phyloP scores from a whole-genome alignment of 2,797 vertebrate genomes.

The Emys orbicularis region DNA sequence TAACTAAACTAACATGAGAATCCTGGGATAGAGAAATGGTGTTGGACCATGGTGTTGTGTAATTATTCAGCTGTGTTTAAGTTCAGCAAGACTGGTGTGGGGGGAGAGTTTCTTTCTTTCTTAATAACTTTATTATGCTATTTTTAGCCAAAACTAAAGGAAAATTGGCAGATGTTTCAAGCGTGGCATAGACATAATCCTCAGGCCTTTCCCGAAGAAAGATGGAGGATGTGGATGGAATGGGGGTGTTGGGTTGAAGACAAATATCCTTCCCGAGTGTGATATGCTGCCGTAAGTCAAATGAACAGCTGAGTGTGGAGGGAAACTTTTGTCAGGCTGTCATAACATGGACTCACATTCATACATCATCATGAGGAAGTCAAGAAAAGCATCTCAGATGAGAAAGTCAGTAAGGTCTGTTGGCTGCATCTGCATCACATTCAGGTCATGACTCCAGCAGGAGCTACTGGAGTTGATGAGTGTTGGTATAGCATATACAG shows the following conservation, averaged over 20 bases:
- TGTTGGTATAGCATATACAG: not conserved
- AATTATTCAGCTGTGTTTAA: not conserved
- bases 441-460: not conserved
- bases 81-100: not conserved
- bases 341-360: not conserved
- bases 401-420: not conserved
- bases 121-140: not conserved
- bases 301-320: not conserved
- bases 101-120: not conserved
- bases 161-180: accelerated
- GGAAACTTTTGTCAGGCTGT: not conserved
- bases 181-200: not conserved
- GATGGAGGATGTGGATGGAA: not conserved
- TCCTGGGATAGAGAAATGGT: not conserved
- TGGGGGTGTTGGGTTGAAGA: not conserved
- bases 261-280: not conserved
- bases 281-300: not conserved
- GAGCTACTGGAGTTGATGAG: not conserved
- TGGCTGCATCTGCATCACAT: not conserved
- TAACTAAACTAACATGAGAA: not conserved
- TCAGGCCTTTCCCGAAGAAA: not conserved
- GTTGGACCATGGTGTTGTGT: not conserved
- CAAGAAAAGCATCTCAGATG: not conserved
- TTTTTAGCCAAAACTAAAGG: not conserved
- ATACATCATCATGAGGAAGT: not conserved